These are phyloP conservation scores for Ricordea florida DNA, from an alignment of 92 coral and sea anemone species.

Conservation along the genomic window DNA sequence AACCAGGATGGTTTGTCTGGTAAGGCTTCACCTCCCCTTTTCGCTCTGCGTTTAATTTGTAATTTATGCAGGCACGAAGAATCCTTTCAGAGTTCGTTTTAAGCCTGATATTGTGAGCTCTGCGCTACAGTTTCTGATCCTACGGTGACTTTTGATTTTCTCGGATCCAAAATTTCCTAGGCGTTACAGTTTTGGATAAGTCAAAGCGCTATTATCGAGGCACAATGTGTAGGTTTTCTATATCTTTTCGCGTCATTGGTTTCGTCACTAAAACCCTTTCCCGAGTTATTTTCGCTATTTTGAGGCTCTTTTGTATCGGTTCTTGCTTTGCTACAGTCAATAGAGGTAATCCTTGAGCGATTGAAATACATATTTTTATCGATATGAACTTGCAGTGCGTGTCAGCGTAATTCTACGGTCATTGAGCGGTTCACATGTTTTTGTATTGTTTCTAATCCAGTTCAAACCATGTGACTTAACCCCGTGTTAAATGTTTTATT, in stretches of 20 bases:
- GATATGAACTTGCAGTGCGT: background rate
- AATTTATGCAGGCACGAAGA: constrained; percentile 77
- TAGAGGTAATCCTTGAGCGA: background rate
- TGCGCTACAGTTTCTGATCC: background rate
- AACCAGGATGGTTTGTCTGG: constrained; percentile 74
- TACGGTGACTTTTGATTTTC: background rate
- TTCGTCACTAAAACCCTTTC: background rate
- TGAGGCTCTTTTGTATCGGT: background rate
- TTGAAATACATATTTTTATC: background rate
- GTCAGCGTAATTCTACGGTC: constrained; percentile 9
- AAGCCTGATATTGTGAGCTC: constrained; percentile 18
- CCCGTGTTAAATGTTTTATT: constrained; percentile 55
- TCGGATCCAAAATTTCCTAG: background rate
- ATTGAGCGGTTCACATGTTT: constrained; percentile 23
- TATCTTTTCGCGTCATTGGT: constrained; percentile 3
- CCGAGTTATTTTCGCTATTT: background rate
- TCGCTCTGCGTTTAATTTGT: constrained; percentile 67
- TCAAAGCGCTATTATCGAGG: background rate
- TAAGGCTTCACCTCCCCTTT: constrained; percentile 83
- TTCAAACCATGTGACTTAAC: constrained; percentile 81
- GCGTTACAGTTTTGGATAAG: background rate
- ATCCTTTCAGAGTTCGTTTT: background rate
- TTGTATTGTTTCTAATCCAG: constrained; percentile 72
- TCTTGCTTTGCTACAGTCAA: background rate
- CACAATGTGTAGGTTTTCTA: constrained; percentile 18